Conservation (phyloP, 1,140 invertebrate species). For the Cotesia typhae region DNA sequence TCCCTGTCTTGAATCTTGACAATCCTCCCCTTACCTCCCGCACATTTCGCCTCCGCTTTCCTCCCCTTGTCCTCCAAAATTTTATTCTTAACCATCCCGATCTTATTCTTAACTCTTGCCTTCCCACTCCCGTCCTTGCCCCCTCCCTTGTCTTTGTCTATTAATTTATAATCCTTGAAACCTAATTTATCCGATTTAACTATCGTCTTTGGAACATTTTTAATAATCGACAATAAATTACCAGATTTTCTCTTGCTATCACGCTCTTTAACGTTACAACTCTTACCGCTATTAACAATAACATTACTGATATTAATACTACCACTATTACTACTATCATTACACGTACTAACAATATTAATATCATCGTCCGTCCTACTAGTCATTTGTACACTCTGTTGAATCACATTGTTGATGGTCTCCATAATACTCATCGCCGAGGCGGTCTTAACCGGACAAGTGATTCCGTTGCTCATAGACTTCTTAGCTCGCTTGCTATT, state of each 20-base stretch:
- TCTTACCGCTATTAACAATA: not conserved
- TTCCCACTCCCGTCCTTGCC: conserved; percentile 46
- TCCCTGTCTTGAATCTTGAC: too few species aligned
- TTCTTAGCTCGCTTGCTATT: conserved; percentile 49
- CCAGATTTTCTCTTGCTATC: conserved; percentile 40
- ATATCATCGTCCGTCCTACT: conserved; percentile 51
- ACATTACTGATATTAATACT: not conserved
- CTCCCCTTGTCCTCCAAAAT: not conserved
- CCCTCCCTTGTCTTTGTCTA: not conserved
- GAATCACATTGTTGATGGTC: conserved; percentile 59
- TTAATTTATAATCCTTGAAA: conserved; percentile 27
- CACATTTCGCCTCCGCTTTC: not conserved
- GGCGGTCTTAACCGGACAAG: conserved; percentile 52
- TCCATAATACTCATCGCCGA: conserved; percentile 60
- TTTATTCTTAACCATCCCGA: conserved; percentile 46
- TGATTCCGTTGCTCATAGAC: conserved; percentile 33
- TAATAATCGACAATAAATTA: conserved; percentile 61
- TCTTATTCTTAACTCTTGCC: conserved; percentile 56
- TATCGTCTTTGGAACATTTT: conserved; percentile 67
- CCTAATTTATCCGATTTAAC: conserved; percentile 63
- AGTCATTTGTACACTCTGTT: conserved; percentile 59
- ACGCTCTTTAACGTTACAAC: conserved; percentile 24
- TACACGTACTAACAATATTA: conserved; percentile 44
- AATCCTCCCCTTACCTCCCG: too few species aligned
- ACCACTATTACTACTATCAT: conserved; percentile 25